These are phyloP conservation scores for Monomorium pharaonis DNA, from an alignment of 1,140 invertebrate genomes.

Conservation along the genomic window DNA sequence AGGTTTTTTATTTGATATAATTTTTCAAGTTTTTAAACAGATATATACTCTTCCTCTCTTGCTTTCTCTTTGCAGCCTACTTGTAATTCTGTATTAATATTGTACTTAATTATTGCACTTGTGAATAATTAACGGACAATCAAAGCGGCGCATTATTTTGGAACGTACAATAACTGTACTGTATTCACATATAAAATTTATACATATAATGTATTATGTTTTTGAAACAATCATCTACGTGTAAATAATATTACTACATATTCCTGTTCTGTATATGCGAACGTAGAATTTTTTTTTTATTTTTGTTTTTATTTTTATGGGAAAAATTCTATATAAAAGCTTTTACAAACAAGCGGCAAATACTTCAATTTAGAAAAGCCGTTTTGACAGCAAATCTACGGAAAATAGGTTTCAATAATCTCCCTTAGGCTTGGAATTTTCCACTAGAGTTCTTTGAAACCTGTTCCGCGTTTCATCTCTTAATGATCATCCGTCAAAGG, in stretches of 20 bases:
- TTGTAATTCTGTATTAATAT: background rate
- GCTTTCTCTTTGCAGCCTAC: background rate
- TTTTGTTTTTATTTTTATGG: background rate
- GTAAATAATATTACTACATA: slow-evolving; percentile 23
- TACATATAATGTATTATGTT: slow-evolving; percentile 1
- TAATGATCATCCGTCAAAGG: slow-evolving; percentile 51
- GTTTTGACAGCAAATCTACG: background rate
- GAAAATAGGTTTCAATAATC: background rate
- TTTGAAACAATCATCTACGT: background rate
- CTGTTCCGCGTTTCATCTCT: slow-evolving; percentile 22
- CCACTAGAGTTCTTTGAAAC: background rate
- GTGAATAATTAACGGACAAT: background rate
- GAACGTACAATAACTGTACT: background rate
- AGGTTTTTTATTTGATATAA: background rate
- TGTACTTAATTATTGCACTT: background rate
- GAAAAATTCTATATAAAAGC: background rate
- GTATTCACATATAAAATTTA: background rate
- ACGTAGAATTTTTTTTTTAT: background rate
- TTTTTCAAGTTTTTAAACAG: background rate
- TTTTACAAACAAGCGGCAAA: slow-evolving; percentile 2
- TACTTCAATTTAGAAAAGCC: slow-evolving; percentile 20
- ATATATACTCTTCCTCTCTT: background rate
- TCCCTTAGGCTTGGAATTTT: slow-evolving; percentile 34
- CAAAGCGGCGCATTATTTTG: background rate
- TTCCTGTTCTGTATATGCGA: background rate